These are phyloP conservation scores for Zele albiditarsus DNA, from an alignment of 2,888 invertebrate genomes.

Conservation along the genomic window DNA sequence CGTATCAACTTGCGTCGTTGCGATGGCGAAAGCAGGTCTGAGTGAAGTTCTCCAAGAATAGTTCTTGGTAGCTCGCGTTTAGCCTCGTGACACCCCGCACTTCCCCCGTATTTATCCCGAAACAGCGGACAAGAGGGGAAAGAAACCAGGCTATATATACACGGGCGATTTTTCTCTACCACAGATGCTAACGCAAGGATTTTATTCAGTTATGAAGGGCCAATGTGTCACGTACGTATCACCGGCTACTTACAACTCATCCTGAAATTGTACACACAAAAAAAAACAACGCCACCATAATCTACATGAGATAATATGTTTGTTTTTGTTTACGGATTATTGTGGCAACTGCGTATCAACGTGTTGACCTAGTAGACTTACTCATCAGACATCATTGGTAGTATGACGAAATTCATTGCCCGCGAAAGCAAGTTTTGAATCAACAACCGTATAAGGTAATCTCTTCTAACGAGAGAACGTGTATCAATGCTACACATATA, in stretches of 20 bases:
- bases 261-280: constrained; percentile 30
- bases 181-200: constrained; percentile 41
- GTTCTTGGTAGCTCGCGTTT: constrained; percentile 58
- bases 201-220: constrained; percentile 27
- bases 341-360: neutral
- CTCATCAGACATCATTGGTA: constrained; percentile 14
- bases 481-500: constrained; percentile 31
- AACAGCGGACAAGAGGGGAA: constrained; percentile 51
- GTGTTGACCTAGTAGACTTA: constrained; percentile 45
- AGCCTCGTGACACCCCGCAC: constrained; percentile 54
- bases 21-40: constrained; percentile 66
- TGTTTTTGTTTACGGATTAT: neutral
- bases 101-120: constrained; percentile 49
- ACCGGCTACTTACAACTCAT: constrained; percentile 19
- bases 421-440: constrained; percentile 62
- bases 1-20: constrained; percentile 49
- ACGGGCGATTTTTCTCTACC: constrained; percentile 52
- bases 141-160: constrained; percentile 54
- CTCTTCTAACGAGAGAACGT: constrained; percentile 22
- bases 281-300: neutral
- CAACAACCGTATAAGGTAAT: constrained; percentile 61
- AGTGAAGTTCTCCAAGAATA: constrained; percentile 71
- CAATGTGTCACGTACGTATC: constrained; percentile 10
- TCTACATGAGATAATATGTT: neutral
- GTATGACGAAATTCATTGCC: constrained; percentile 49